Percentiles rank a stretch among this genome's conserved stretches.
These are phyloP conservation scores for Phaonia tiefii DNA, from an alignment of 2,888 invertebrate species.

Conservation along the genomic window DNA sequence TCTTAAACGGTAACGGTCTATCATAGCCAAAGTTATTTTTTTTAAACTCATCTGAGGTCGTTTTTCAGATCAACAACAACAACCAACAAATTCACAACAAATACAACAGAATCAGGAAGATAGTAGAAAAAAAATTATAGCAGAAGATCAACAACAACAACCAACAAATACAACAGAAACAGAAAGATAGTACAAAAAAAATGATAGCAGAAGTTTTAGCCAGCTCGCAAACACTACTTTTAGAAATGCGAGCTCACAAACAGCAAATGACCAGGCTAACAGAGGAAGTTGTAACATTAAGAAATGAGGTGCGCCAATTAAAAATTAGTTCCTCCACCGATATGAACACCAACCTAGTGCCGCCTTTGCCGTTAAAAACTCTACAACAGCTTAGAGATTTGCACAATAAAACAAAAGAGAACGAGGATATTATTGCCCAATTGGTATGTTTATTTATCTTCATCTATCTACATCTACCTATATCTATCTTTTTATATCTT, in stretches of 20 bases:
- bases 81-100: too few relatives aligned
- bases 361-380: too few relatives aligned
- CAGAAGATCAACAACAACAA: not conserved
- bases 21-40: conserved; percentile 28
- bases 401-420: conserved; percentile 21
- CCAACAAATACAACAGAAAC: conserved; percentile 35
- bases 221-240: conserved; percentile 8
- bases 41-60: conserved; percentile 29
- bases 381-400: conserved; percentile 31
- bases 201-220: conserved; percentile 31
- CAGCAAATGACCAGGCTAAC: too few relatives aligned
- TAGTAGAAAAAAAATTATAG: too few relatives aligned
- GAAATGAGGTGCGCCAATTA: conserved; percentile 32
- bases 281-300: too few relatives aligned
- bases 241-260: conserved; percentile 31
- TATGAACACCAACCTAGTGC: conserved; percentile 34
- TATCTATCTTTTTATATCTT: too few relatives aligned
- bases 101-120: too few relatives aligned
- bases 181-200: too few relatives aligned
- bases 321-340: conserved; percentile 18
- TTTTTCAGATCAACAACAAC: conserved; percentile 38
- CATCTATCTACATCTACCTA: too few relatives aligned
- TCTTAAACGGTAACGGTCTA: conserved; percentile 24
- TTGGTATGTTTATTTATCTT: too few relatives aligned
- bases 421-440: too few relatives aligned